Evolutionary conservation across 2,888 invertebrate species (phyloP), one percentile per base, ranked within the genome.

Genomic region (Dryococelus australis): DNA sequence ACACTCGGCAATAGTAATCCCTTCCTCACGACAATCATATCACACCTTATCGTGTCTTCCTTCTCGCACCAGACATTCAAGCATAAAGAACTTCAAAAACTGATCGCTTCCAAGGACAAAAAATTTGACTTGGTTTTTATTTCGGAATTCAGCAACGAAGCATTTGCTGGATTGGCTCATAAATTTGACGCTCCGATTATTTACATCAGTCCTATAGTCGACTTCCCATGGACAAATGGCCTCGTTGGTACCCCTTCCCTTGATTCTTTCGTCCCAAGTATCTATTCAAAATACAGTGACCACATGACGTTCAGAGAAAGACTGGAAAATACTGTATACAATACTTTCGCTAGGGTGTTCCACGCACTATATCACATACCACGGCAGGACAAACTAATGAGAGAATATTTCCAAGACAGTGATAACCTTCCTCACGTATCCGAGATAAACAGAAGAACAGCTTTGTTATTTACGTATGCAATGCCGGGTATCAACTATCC

Each of bases 191-290:
- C 88, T 12, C 88, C 89, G 4, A 88, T 92, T 10, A 91, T 93
- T 26, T 79, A 92, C 6, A 90, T 92, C 9, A 93, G 93, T 90
- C 93, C 94, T 0, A 88, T 93, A 53, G 93, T 93, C 26, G 92
- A 92, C 83, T 92, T 92, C 86, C 91, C 92, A 81, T 93, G 92
- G 90, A 92, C 93, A 90, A 93, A 93, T 87, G 92, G 92, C 85
- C 92, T 93, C 88, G 92, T 93, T 91, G 94, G 93, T 0, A 91
- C 93, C 85, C 92, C 94, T 3, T 91, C 92, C 0, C 93, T 93
- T 0, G 92, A 92, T 90, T 93, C 94, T 0, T 93, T 93, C 90
- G 92, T 93, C 43, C 93, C 94, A 0, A 93, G 94, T 86, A 91
- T 92, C 10, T 92, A 95, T 87, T 88, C 93, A 65, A 94, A 93